Base-by-base conservation (phyloP, 2,113 vertebrate species). In the Larimichthys polyactis region DNA sequence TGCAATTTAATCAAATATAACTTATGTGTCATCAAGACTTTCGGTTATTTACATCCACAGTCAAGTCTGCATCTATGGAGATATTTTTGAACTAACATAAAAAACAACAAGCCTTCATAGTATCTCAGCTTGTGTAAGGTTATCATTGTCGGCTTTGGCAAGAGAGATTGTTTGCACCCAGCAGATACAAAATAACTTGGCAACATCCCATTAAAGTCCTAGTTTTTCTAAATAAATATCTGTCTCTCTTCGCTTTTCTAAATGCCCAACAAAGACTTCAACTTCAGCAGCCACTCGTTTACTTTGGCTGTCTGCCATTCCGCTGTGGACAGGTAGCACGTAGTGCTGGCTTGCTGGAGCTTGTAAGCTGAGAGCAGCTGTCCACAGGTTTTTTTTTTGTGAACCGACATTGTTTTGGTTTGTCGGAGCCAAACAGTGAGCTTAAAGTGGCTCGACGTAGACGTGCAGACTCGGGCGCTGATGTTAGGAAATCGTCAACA, bases 241-340 rank as follows among this genome's bases (percentile, higher is more conserved):
- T 59, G 44, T 77, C 40, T 78, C 46, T 77, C 43, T 70, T 57
- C 49, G 67, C 36, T 40, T 69, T 69, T 60, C 54, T 73, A 78
- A 73, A 67, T 59, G 43, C 81, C 73, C 65, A 43, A 65, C 63
- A 24, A 82, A 73, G 62, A 75, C 59, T 54, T 81, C 71, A 75
- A 51, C 69, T 77, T 80, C 71, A 58, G 19, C 75, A 68, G 73
- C 16, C 46, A 15, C 15, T 72, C 2, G 54, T 85, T 87, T 85
- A 55, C 76, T 59, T 82, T 88, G 83, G 90, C 85, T 11, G 55
- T 9, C 52, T 57, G 87, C 88, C 87, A 86, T 43, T 44, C 36
- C 48, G 66, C 71, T 76, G 75, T 43, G 75, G 68, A 77, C 88
- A 83, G 73, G 78, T 81, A 84, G 73, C 3, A 40, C 36, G 60